Evolutionary conservation across 2,888 invertebrate genomes (phyloP).

Genomic region (Leucoma salicis): DNA sequence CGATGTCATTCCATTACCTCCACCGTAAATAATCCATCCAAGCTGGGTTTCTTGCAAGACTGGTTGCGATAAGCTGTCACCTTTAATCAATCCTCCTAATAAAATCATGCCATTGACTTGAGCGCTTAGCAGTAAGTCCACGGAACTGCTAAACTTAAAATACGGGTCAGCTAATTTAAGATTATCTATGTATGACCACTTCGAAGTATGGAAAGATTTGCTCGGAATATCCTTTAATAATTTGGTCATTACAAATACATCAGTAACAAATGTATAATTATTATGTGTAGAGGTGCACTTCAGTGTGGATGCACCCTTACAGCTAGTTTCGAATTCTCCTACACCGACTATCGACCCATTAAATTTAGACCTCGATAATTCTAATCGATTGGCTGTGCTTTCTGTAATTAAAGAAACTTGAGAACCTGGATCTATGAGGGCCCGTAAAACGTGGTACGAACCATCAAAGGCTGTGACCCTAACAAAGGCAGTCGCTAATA

Average conservation of each 20-base stretch:
- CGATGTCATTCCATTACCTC: neutral
- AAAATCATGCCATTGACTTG: neutral
- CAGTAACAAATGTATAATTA: neutral
- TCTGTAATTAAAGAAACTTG: neutral
- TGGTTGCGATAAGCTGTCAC: neutral
- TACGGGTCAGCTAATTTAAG: neutral
- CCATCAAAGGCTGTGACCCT: neutral
- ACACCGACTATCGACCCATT: neutral
- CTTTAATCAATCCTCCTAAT: neutral
- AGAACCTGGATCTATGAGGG: neutral
- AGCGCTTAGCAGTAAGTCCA: neutral
- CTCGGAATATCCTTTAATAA: conserved; percentile 1
- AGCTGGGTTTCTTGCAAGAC: neutral
- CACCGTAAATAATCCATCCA: neutral
- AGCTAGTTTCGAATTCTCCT: neutral
- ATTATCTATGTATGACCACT: neutral
- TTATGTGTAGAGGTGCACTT: neutral
- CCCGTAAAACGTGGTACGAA: neutral
- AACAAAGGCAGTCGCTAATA: neutral
- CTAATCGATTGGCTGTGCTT: neutral
- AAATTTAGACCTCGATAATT: neutral
- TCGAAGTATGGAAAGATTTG: neutral
- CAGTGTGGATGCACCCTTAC: neutral
- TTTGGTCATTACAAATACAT: neutral
- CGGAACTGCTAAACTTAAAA: neutral